A percentile compares a stretch with the other conserved stretches of the same genome.
Evolutionary conservation across 2,888 invertebrate genomes (phyloP).

Genomic region (Folsomia manolachei): DNA sequence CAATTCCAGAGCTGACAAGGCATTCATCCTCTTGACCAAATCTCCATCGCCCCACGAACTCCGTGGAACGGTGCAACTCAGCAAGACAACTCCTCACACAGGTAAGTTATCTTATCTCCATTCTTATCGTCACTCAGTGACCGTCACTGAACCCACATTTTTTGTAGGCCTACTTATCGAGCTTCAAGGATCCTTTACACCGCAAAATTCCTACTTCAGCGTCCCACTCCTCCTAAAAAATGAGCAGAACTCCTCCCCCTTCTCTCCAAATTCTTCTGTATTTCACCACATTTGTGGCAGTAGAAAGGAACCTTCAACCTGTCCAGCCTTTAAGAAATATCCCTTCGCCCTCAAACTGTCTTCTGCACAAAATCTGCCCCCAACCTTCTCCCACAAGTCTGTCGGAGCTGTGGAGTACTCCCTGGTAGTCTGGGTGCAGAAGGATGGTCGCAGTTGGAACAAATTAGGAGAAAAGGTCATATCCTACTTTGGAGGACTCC

Average conservation of each 20-base stretch:
- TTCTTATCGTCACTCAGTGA: too few relatives aligned
- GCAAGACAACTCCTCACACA: too few relatives aligned
- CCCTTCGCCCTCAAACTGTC: background rate
- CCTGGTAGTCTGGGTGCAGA: background rate
- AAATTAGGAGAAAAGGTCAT: background rate
- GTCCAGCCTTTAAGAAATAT: background rate
- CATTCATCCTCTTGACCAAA: too few relatives aligned
- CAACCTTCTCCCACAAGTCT: background rate
- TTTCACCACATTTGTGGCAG: background rate
- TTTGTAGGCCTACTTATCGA: background rate
- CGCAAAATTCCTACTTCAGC: background rate
- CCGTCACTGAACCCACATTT: too few relatives aligned
- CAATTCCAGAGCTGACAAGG: too few relatives aligned
- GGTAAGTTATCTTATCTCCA: too few relatives aligned
- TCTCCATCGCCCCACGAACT: too few relatives aligned
- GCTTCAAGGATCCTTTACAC: background rate
- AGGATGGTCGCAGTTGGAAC: background rate
- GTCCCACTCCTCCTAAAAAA: background rate
- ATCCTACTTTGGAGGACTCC: background rate
- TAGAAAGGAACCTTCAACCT: too few relatives aligned
- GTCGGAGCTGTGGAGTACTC: background rate
- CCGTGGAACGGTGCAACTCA: too few relatives aligned
- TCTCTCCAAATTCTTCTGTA: background rate
- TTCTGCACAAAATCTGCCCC: background rate
- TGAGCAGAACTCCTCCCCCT: background rate